These are phyloP conservation scores for Apolygus lucorum DNA, from an alignment of 1,140 invertebrate genomes.

Conservation along the genomic window DNA sequence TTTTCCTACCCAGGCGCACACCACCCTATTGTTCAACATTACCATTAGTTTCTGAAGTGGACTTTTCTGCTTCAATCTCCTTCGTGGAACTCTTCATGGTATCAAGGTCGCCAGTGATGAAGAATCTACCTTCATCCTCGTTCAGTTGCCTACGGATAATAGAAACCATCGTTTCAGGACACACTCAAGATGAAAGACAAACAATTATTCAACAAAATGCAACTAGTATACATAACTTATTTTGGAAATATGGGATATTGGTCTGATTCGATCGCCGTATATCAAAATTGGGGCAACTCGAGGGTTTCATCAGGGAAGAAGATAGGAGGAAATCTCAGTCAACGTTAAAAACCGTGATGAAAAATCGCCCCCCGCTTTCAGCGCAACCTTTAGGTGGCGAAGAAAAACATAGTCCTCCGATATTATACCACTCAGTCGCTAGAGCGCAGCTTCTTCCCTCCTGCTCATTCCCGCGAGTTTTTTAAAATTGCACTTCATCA, in stretches of 20 bases:
- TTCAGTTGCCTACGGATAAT: constrained; percentile 12
- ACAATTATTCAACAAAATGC: not conserved
- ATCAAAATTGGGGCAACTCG: not conserved
- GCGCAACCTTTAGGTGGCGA: too few relatives aligned
- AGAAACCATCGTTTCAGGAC: not conserved
- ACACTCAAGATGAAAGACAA: not conserved
- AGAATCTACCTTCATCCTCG: constrained; percentile 23
- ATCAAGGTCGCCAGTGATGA: constrained; percentile 4
- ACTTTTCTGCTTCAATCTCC: constrained; percentile 18
- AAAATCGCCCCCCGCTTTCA: too few relatives aligned
- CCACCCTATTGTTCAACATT: not conserved
- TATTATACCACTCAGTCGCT: too few relatives aligned
- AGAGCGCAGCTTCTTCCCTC: too few relatives aligned
- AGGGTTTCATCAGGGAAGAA: too few relatives aligned
- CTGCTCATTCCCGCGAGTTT: too few relatives aligned
- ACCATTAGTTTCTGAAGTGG: constrained; percentile 12
- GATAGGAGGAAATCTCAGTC: too few relatives aligned
- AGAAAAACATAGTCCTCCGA: too few relatives aligned
- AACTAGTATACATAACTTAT: not conserved
- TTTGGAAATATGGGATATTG: not conserved
- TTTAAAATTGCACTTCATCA: too few relatives aligned
- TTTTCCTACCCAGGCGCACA: too few relatives aligned
- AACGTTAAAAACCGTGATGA: too few relatives aligned
- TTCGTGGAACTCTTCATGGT: constrained; percentile 20
- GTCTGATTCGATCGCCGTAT: not conserved